phyloP scores from a whole-genome alignment of 2,888 invertebrate species.

The Zygaena filipendulae region DNA sequence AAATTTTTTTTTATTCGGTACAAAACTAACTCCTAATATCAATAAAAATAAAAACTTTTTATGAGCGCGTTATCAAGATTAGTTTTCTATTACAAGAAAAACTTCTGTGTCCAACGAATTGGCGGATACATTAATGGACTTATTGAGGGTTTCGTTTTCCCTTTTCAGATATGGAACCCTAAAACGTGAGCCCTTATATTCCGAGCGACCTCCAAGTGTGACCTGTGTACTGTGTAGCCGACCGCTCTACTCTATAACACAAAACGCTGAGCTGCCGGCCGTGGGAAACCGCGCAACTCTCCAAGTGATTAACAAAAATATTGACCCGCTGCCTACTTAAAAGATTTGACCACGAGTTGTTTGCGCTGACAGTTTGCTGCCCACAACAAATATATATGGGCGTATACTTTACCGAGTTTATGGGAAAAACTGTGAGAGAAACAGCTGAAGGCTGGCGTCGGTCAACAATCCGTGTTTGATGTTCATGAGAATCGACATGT shows the following conservation, averaged over 20 bases:
- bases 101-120: no score
- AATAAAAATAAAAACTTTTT: no score
- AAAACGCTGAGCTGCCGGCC: no score
- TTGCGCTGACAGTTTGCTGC: conserved; percentile 57
- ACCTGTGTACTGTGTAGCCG: conserved; percentile 51
- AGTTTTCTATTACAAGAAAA: no score
- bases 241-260: conserved; percentile 38
- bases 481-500: conserved; percentile 23
- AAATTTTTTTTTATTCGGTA: no score
- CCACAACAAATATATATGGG: conserved; percentile 47
- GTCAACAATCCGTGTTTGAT: conserved; percentile 42
- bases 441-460: conserved; percentile 24
- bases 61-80: no score
- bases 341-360: conserved; percentile 63
- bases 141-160: no score
- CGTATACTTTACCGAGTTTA: conserved; percentile 52
- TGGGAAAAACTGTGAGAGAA: conserved; percentile 48
- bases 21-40: no score
- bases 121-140: no score
- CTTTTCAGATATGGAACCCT: no score
- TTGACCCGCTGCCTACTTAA: conserved; percentile 66
- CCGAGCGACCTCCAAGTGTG: no score
- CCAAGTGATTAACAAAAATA: conserved; percentile 68
- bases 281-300: conserved; percentile 54
- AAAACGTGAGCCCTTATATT: no score